phyloP scores from a whole-genome alignment of 2,797 vertebrate species.

The Propithecus perrieri region DNA sequence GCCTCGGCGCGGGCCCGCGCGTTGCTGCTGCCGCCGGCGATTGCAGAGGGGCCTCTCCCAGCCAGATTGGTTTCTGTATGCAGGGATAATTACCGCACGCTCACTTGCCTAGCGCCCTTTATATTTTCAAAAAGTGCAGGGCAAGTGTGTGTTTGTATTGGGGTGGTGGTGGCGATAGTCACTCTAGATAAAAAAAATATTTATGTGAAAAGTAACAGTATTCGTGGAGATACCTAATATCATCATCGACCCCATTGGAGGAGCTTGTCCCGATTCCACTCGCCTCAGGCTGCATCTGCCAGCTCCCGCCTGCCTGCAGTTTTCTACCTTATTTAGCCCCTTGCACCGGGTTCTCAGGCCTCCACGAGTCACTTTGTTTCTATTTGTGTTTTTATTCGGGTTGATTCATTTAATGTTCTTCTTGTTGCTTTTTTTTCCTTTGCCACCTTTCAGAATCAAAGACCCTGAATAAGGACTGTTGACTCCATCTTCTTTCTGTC shows the following conservation, averaged over 20 bases:
- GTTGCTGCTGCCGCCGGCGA: slow-evolving; percentile 56
- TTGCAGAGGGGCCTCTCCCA: slow-evolving; percentile 62
- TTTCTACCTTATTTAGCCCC: not conserved
- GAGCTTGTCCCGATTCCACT: not conserved
- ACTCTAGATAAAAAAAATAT: not conserved
- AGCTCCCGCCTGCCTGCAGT: not conserved
- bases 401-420: not conserved
- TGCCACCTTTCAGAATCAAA: not conserved
- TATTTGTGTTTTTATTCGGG: not conserved
- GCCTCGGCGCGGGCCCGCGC: not conserved
- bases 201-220: not conserved
- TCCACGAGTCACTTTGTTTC: not conserved
- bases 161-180: not conserved
- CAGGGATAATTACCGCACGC: slow-evolving; percentile 75
- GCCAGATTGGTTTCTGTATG: slow-evolving; percentile 77
- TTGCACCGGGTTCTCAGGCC: not conserved
- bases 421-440: no score
- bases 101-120: slow-evolving; percentile 38
- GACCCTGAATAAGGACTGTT: not conserved
- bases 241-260: not conserved
- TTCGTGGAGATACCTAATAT: not conserved
- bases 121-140: slow-evolving; percentile 41
- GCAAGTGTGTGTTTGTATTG: not conserved
- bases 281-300: not conserved
- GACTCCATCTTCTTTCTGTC: not conserved